Percentiles rank a stretch among this genome's conserved stretches.
These are phyloP conservation scores for Otolemur crassicaudatus DNA, from an alignment of 2,797 vertebrate genomes.

Conservation along the genomic window DNA sequence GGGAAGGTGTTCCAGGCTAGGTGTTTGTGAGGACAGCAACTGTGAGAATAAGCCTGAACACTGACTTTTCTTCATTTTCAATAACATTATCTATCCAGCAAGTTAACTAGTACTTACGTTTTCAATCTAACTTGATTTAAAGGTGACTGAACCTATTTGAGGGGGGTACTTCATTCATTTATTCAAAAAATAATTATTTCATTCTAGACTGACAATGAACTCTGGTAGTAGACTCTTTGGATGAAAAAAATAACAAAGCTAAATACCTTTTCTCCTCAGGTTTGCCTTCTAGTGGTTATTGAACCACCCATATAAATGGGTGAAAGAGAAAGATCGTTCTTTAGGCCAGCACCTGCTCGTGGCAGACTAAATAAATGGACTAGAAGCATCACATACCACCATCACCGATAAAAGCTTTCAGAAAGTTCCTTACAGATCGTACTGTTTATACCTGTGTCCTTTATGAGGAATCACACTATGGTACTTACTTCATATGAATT, in stretches of 20 bases:
- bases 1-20: not conserved
- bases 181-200: not conserved
- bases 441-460: not conserved
- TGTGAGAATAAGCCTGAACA: not conserved
- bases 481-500: not conserved
- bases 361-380: not conserved
- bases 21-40: not conserved
- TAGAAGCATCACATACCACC: not conserved
- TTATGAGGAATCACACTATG: not conserved
- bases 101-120: not conserved
- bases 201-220: not conserved
- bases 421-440: not conserved
- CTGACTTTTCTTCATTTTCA: not conserved
- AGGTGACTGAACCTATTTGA: not conserved
- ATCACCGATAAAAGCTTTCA: not conserved
- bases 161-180: not conserved
- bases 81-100: not conserved
- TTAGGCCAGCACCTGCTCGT: not conserved
- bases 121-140: not conserved
- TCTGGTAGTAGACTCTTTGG: not conserved
- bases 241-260: not conserved
- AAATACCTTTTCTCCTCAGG: not conserved
- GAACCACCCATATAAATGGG: not conserved
- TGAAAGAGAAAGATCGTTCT: not conserved
- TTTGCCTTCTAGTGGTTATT: not conserved